A percentile compares a stretch with the other conserved stretches of the same genome.
phyloP scores from a whole-genome alignment of 2,888 invertebrate genomes.

The Tipula confusa region DNA sequence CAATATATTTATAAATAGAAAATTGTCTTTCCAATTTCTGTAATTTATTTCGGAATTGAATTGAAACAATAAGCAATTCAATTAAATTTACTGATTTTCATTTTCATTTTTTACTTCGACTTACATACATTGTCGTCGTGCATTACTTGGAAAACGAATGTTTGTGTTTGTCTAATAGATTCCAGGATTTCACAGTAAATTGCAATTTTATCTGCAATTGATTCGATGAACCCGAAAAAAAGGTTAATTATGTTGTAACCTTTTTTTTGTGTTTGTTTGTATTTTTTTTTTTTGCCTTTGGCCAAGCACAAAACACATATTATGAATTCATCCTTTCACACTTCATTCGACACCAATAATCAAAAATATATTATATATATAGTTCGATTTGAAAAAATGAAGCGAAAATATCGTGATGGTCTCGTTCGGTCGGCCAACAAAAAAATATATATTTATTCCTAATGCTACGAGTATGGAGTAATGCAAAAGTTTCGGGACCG shows the following conservation, averaged over 20 bases:
- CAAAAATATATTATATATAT: slow-evolving; percentile 25
- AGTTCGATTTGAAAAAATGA: neutral
- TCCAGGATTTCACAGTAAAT: neutral
- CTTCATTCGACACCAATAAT: slow-evolving; percentile 3
- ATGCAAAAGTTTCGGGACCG: too few relatives aligned
- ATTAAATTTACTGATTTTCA: slow-evolving; percentile 6
- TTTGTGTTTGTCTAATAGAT: neutral
- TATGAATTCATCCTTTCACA: neutral
- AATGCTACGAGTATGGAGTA: too few relatives aligned
- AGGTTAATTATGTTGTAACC: slow-evolving; percentile 20
- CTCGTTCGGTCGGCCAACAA: neutral
- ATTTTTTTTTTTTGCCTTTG: too few relatives aligned
- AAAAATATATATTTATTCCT: neutral
- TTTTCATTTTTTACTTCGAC: neutral
- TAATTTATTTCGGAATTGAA: slow-evolving; percentile 5
- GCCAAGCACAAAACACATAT: neutral
- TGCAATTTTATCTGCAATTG: slow-evolving; percentile 20
- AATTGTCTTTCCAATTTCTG: neutral
- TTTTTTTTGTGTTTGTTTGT: neutral
- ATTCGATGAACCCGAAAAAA: slow-evolving; percentile 25
- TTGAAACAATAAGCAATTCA: slow-evolving; percentile 20
- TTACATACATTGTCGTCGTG: neutral
- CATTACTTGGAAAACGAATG: neutral
- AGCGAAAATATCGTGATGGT: neutral
- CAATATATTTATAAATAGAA: neutral